Evolutionary conservation across 2,888 invertebrate genomes (phyloP), one percentile per base, ranked within the genome.

Genomic region (Nephrocerus scutellatus): DNA sequence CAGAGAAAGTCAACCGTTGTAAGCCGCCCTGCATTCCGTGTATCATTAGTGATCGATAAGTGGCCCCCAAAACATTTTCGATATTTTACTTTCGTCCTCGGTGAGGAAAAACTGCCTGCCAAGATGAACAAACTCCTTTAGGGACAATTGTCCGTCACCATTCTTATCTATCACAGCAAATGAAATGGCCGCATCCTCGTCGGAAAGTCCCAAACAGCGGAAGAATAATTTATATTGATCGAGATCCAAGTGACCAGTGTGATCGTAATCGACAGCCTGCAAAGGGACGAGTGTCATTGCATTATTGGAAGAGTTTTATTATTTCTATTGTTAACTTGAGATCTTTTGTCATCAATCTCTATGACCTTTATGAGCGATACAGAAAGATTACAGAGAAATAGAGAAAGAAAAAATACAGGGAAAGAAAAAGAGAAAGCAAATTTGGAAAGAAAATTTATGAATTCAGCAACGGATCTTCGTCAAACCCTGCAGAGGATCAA

Each of bases 11-110:
- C 62, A 64, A 54, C n/a, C n/a, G n/a, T n/a, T n/a, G n/a, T n/a
- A n/a, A n/a, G n/a, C n/a, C n/a, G n/a, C n/a, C n/a, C n/a, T n/a
- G n/a, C n/a, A n/a, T n/a, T n/a, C n/a, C n/a, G n/a, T n/a, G n/a
- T n/a, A n/a, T n/a, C n/a, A n/a, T n/a, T n/a, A 57, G n/a, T 76
- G 74, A 49, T 77, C 70, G 40, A 75, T 73, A 32, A 87, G 70
- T 7, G 88, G 87, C 20, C 88, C 88, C 86, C 87, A 89, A 59
- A 88, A 88, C 74, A 84, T 80, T 70, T 82, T 85, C 54, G 87
- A 87, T 43, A 86, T 80, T 50, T 74, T 75, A 4, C 70, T 74
- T 52, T 83, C 78, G 60, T 88, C 82, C 59, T 87, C 84, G 1
- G 83, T 79, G 35, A 81, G 69, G 68, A 88, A 86, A 63, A 80